A percentile compares a stretch with the other conserved stretches of the same genome.
Evolutionary conservation across 2,797 vertebrate genomes (phyloP).

Genomic region (Dryobates pubescens): DNA sequence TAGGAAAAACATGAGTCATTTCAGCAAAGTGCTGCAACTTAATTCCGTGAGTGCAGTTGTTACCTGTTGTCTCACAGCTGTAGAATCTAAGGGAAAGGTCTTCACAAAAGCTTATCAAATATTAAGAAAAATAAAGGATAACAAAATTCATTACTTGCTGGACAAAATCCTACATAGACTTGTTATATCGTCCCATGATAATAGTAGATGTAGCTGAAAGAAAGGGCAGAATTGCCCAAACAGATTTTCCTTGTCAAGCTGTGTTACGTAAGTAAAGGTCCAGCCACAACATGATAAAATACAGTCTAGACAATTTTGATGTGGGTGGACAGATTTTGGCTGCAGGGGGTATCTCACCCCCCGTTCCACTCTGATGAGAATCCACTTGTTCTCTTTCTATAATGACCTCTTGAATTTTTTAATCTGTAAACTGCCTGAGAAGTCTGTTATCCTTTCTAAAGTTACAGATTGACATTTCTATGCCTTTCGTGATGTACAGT

Average conservation of each 20-base stretch:
- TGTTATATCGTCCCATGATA: background rate
- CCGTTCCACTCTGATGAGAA: background rate
- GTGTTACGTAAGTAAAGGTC: background rate
- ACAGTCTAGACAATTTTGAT: background rate
- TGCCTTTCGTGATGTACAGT: background rate
- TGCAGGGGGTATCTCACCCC: background rate
- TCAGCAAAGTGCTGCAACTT: background rate
- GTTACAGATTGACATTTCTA: background rate
- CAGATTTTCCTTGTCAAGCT: background rate
- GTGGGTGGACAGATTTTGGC: background rate
- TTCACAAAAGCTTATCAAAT: background rate
- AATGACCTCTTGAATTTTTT: background rate
- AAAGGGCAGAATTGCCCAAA: background rate
- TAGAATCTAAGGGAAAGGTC: background rate
- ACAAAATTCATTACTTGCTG: background rate
- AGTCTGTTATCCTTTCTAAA: background rate
- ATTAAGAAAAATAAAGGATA: background rate
- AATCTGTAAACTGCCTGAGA: background rate
- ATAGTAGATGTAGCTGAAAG: background rate
- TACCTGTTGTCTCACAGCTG: background rate
- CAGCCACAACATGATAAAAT: background rate
- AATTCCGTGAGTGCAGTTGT: background rate
- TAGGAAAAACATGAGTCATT: background rate
- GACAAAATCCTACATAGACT: background rate
- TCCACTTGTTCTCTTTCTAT: background rate